Base-by-base conservation (phyloP, 2,113 vertebrate genomes). In the Ursus arctos region DNA sequence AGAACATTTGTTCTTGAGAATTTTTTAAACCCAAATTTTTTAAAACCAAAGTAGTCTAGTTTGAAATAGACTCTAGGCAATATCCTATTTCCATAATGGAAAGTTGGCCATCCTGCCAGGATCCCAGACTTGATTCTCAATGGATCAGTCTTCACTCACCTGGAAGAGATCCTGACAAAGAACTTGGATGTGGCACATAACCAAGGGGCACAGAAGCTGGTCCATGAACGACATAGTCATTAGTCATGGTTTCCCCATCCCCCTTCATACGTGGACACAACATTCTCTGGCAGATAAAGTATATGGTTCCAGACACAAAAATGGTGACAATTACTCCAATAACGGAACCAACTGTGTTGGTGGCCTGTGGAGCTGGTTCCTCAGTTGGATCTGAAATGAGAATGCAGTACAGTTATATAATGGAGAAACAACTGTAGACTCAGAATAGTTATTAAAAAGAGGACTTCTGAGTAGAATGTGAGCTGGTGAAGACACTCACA, bases 221-320 rank as follows among this genome's bases (percentile, higher is more conserved):
- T 8, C 99, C 99, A 0, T 99, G 99, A 16, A 99, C 99, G 88
- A 99, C 99, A 0, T 99, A 99, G 98, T 99, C 99, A 0, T 99
- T 99, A 97, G 99, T 99, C 98, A 99, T 99, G 10, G 99, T 99
- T 97, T 99, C 99, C 1, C 99, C 99, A 12, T 99, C 99, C 0
- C 99, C 99, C 97, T 99, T 99, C 99, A 99, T 99, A 98, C 99
- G 99, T 2, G 99, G 99, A 97, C 99, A 99, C 95, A 99, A 98
- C 93, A 99, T 99, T 4, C 99, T 99, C 99, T 99, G 99, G 96
- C 99, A 99, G 97, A 99, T 99, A 5, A 99, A 99, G 96, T 99
- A 99, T 95, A 99, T 99, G 0, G 99, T 99, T 59, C 99, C 99
- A 76, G 99, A 99, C 88, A 99, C 99, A 81, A 99, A 99, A 74